Base-by-base conservation (phyloP, 2,113 vertebrate species). In the Sisor rabdophorus region DNA sequence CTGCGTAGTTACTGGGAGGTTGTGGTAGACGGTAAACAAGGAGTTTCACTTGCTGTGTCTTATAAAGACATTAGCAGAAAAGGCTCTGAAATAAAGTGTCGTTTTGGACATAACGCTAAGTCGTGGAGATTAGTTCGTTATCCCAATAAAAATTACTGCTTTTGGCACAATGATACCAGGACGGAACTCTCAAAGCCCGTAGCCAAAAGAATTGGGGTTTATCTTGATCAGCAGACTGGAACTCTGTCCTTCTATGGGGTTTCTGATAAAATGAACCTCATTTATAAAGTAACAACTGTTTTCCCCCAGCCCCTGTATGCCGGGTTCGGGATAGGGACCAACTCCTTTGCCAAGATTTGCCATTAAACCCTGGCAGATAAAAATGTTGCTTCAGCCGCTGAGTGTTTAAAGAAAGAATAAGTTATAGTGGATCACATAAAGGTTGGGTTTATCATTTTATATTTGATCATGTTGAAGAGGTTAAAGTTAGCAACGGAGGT, bases 171-270 rank as follows among this genome's bases (percentile, higher is more conserved):
- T 0, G 50, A 79, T 47, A 16, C 28, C 15, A 58, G 64, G 44
- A 73, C 9, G 26, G 26, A 61, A 13, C 83, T 94, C 67, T 28
- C 63, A 26, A 44, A 50, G 28, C 69, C 52, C 1, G 12, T 80
- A 0, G 87, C 82, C n/a, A 74, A 44, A 58, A 85, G 86, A 52
- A 86, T 95, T 68, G 93, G 93, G 0, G 20, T 94, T 50, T 88
- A 88, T 56, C 76, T 95, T 82, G 86, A 95, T 65, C 83, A 90
- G 24, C 16, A 28, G 52, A 74, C 74, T 0, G 92, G 92, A 11
- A 36, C 71, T 32, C 89, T 94, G 12, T 87, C 88, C 64, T 93
- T 93, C 85, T 94, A 93, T 0, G 88, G 91, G 63, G 80, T 93
- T 0, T 89, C 91, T 44, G 44, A 73, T 12, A 86, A 89, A 19